Evolutionary conservation across 2,888 invertebrate genomes (phyloP).

Genomic region (Sminthurinus aureus): DNA sequence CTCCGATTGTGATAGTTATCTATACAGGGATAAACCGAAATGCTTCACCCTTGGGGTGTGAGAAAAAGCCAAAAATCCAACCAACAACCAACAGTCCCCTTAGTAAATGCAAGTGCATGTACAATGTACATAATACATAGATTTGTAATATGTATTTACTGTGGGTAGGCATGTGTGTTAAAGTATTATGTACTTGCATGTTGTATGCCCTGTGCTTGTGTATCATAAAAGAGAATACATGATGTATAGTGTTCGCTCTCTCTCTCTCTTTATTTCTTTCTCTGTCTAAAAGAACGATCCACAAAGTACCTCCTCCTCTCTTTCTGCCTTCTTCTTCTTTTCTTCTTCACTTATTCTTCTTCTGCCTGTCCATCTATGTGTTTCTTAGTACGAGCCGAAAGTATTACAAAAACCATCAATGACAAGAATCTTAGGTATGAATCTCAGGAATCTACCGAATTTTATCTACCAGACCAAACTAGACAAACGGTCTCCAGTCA

Average conservation of each 20-base stretch:
- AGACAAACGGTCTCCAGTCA: conserved; percentile 32
- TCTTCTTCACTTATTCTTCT: background rate
- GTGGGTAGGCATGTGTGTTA: background rate
- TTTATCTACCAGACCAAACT: conserved; percentile 31
- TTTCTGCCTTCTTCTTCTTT: background rate
- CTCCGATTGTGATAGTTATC: conserved; percentile 54
- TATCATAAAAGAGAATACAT: too few relatives aligned
- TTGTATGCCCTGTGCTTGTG: too few relatives aligned
- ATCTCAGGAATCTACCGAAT: conserved; percentile 32
- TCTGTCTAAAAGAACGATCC: background rate
- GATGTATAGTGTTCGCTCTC: too few relatives aligned
- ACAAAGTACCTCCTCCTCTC: background rate
- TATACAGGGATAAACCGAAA: conserved; percentile 49
- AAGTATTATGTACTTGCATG: background rate
- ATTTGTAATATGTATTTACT: background rate
- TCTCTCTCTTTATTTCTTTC: too few relatives aligned
- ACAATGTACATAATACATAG: background rate
- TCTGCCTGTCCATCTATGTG: too few relatives aligned
- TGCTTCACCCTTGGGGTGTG: conserved; percentile 56
- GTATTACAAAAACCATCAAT: conserved; percentile 18
- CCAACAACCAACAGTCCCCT: conserved; percentile 1
- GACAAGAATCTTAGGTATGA: conserved; percentile 36
- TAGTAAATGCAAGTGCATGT: background rate
- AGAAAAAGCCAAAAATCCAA: conserved; percentile 40
- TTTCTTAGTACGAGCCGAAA: conserved; percentile 7